Evolutionary conservation across 64 coral and sea anemone species (phyloP), one percentile per base, ranked within the genome.

Genomic region (Montipora sp.): DNA sequence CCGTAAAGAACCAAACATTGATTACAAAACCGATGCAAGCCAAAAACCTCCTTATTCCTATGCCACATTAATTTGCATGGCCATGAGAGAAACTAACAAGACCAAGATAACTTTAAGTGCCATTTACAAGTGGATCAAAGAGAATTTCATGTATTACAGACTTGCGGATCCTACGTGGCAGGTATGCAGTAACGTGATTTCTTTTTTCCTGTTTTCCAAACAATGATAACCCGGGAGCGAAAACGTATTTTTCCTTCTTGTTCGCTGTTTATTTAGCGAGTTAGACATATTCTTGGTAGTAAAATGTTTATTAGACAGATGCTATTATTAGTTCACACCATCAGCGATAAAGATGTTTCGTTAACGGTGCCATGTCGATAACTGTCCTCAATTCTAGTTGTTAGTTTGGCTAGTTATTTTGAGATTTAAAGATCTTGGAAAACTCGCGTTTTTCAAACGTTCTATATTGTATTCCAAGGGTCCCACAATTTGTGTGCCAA

Each of bases 51-150:
- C 98, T 0, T 99, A 94, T 81, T 99, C 98, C 5, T 99, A 99
- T 57, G 98, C 98, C 6, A 99, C 98, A 0, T 70, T 99, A 71
- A 99, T 99, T 16, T 99, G 98, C 80, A 99, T 99, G 98, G 98
- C 98, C 21, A 99, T 99, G 98, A 80, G 95, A 77, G 98, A 99
- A 19, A 99, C 98, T 1, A 99, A 99, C 45, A 94, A 92, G 91
- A 92, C 75, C 23, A 99, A 99, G 70, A 99, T 99, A 19, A 99
- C 98, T 21, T 89, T 99, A 0, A 99, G 94, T 22, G 92, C 98
- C 8, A 99, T 99, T 22, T 99, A 99, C 69, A 99, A 99, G 80
- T 99, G 98, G 98, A 99, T 99, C 50, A 96, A 96, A 44, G 98
- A 99, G 8, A 99, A 99, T 57, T 99, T 96, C 71, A 94, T 99